These are phyloP conservation scores for Lepisosteus oculatus DNA, from an alignment of 2,113 vertebrate species.

Conservation along the genomic window DNA sequence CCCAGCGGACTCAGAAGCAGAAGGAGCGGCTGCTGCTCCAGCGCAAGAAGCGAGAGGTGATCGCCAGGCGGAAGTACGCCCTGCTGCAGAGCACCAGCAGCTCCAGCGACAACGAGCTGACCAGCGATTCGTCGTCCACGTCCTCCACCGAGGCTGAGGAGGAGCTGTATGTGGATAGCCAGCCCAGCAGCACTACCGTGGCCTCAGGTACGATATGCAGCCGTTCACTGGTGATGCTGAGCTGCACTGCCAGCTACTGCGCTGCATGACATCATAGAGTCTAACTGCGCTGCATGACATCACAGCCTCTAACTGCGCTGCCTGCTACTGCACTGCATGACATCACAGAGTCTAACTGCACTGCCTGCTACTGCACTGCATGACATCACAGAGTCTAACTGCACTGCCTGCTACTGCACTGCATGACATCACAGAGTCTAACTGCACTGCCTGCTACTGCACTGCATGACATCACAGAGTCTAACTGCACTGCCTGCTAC, in stretches of 20 bases:
- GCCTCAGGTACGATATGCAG: conserved; percentile 75
- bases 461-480: too few species aligned
- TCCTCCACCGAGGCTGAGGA: conserved; percentile 91
- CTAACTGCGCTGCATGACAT: background rate
- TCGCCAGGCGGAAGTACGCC: conserved; percentile 87
- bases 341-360: too few species aligned
- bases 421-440: too few species aligned
- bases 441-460: too few species aligned
- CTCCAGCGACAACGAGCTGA: conserved; percentile 89
- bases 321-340: too few species aligned
- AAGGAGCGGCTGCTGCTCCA: conserved; percentile 91
- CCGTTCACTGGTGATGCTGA: background rate
- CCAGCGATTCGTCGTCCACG: conserved; percentile 83
- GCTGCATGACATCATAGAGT: background rate
- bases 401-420: too few species aligned
- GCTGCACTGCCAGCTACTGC: too few species aligned
- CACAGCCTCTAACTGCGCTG: background rate
- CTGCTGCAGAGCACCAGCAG: conserved; percentile 93
- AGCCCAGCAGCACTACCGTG: conserved; percentile 77
- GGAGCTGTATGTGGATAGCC: conserved; percentile 90
- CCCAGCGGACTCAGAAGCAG: conserved; percentile 89
- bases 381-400: too few species aligned
- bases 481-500: too few species aligned
- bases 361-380: too few species aligned
- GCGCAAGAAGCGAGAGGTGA: conserved; percentile 89